Conservation (phyloP, 1,140 invertebrate species). For the Drosophila nigromelanica region DNA sequence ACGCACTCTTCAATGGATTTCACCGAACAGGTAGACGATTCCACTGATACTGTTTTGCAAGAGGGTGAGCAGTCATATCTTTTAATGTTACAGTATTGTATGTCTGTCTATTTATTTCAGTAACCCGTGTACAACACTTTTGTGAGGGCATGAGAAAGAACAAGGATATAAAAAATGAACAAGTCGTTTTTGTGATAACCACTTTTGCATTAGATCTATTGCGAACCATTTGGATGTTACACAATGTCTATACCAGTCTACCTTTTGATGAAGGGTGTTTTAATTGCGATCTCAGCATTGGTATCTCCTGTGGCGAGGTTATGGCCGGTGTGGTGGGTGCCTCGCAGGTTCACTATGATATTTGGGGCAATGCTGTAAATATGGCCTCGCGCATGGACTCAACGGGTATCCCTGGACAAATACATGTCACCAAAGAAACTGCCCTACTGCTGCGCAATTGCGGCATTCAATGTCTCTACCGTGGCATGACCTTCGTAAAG, state of each 20-base stretch:
- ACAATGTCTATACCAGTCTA: conserved; percentile 15
- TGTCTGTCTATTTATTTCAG: background rate
- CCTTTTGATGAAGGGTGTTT: background rate
- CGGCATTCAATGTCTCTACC: conserved; percentile 35
- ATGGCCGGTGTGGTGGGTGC: conserved; percentile 96
- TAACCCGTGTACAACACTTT: background rate
- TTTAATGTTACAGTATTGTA: background rate
- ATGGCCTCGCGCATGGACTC: conserved; percentile 97
- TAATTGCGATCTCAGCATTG: conserved; percentile 69
- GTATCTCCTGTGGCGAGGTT: conserved; percentile 92
- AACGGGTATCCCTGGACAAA: conserved; percentile 90
- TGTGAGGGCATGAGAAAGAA: background rate
- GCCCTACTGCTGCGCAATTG: conserved; percentile 86
- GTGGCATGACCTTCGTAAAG: conserved; percentile 38
- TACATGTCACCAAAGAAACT: conserved; percentile 91
- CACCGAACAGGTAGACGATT: background rate
- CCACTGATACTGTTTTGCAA: background rate
- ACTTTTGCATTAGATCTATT: conserved; percentile 59
- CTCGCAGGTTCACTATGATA: conserved; percentile 92
- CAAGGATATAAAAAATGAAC: conserved; percentile 5
- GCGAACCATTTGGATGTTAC: conserved; percentile 41
- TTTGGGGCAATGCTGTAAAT: conserved; percentile 97
- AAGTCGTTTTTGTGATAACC: conserved; percentile 57
- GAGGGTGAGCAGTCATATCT: conserved; percentile 8
- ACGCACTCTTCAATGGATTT: background rate